Evolutionary conservation across 2,888 invertebrate genomes (phyloP).

Genomic region (Teinopalpus imperialis): DNA sequence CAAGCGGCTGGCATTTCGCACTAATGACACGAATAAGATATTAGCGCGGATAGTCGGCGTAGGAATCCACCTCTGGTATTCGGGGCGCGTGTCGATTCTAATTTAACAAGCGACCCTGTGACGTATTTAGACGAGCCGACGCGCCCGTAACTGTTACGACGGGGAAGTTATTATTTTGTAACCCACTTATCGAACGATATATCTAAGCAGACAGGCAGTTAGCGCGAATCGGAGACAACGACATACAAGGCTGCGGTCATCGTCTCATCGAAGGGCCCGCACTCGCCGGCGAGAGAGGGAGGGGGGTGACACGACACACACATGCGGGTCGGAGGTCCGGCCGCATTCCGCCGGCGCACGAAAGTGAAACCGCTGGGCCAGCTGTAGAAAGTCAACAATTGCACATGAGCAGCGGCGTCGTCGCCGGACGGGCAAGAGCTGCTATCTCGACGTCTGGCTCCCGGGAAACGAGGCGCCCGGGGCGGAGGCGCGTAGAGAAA

Average conservation of each 20-base stretch:
- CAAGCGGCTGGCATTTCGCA: slow-evolving; percentile 79
- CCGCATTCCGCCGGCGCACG: slow-evolving; percentile 76
- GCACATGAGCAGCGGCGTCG: slow-evolving; percentile 53
- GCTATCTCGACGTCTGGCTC: slow-evolving; percentile 61
- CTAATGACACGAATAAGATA: slow-evolving; percentile 81
- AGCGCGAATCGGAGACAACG: slow-evolving; percentile 17
- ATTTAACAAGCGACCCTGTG: slow-evolving; percentile 47
- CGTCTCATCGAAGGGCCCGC: slow-evolving; percentile 28
- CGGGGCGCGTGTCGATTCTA: slow-evolving; percentile 59
- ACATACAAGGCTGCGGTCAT: slow-evolving; percentile 31
- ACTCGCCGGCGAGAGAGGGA: slow-evolving; percentile 12
- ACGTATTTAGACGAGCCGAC: slow-evolving; percentile 5
- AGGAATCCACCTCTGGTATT: slow-evolving; percentile 54
- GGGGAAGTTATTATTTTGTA: slow-evolving; percentile 4
- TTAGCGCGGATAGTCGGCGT: slow-evolving; percentile 70
- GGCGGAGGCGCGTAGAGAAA: slow-evolving; percentile 49
- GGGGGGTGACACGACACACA: slow-evolving; percentile 38
- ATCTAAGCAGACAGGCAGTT: slow-evolving; percentile 6
- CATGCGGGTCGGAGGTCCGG: slow-evolving; percentile 75
- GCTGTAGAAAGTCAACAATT: slow-evolving; percentile 80
- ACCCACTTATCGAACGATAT: no score
- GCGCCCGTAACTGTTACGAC: slow-evolving; percentile 36
- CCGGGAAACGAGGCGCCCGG: slow-evolving; percentile 70
- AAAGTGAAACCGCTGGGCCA: slow-evolving; percentile 78
- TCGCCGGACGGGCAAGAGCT: slow-evolving; percentile 72